Base-by-base conservation (phyloP, 2,797 vertebrate genomes). In the Diplodus puntazzo region DNA sequence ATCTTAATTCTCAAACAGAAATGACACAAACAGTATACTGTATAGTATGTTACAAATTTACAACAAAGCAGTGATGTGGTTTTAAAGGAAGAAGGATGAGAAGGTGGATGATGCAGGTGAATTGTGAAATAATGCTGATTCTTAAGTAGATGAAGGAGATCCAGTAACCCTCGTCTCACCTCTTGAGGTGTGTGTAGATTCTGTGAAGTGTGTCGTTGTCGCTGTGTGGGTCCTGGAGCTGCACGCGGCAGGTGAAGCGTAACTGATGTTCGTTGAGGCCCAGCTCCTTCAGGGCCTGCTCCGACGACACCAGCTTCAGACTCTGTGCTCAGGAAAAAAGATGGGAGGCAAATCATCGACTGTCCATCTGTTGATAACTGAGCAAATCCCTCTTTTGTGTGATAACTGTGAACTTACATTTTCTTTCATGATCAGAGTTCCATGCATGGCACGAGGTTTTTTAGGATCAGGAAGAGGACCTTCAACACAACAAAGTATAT, bases 371-470 rank as follows among this genome's bases (percentile, higher is more conserved):
- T 14, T 1, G 2, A 27, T 10, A 13, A 62, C 11, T 3, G 13
- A 53, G 52, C 10, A 57, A n/a, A 46, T 57, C 42, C 9, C 6
- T 14, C 49, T 1, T 12, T 21, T 13, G 3, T 27, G 11, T 11
- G 48, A 13, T 11, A 12, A 69, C 18, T 8, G 23, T 17, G 2
- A 4, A 95, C 97, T 96, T 90, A 99, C 98, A 0, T 96, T 98
- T 70, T 99, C 98, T 88, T 99, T 99, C 96, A 99, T 99, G 79
- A 99, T 97, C 8, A 99, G 86, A 0, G 98, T 97, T 39, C 98
- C 98, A 0, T 99, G 98, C 96, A 99, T 96, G n/a, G 97, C 95
- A 69, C 96, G 95, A 0, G 97, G 97, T 79, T 93, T 99, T 92
- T 98, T 99, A 23, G 94, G 92, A 43, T 98, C 98, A 0, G 97